Conservation (phyloP, 2,113 vertebrate genomes). For the Pluvialis apricaria region DNA sequence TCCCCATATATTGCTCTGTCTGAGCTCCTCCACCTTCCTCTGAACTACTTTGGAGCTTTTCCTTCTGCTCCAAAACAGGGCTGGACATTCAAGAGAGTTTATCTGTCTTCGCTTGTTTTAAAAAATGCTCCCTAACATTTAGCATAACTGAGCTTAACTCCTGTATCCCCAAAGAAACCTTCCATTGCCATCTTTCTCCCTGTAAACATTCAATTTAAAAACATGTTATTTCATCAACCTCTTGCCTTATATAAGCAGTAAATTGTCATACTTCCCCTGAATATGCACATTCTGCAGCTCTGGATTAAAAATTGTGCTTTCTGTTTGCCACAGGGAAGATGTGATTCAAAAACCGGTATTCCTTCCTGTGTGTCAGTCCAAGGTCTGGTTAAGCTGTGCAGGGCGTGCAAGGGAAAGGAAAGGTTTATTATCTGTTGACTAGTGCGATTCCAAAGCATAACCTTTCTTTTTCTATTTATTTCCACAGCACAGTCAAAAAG, state of each 20-base stretch:
- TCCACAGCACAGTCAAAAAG: neutral
- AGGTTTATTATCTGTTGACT: neutral
- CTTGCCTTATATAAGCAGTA: neutral
- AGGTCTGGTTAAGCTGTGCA: neutral
- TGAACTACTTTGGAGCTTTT: neutral
- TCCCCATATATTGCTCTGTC: neutral
- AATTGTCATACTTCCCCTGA: neutral
- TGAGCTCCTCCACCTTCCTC: neutral
- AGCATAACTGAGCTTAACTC: neutral
- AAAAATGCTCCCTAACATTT: neutral
- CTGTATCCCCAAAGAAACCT: neutral
- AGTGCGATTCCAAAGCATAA: neutral
- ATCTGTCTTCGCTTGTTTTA: neutral
- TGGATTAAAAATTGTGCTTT: neutral
- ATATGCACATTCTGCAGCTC: neutral
- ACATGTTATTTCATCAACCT: neutral
- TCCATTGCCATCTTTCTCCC: neutral
- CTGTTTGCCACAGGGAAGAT: neutral
- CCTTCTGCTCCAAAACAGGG: neutral
- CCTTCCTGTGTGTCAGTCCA: neutral
- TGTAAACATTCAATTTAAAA: neutral
- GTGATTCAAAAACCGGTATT: neutral
- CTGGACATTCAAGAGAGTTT: neutral
- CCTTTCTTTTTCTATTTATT: neutral
- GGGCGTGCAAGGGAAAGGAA: neutral